Percentiles rank a stretch among this genome's conserved stretches.
Evolutionary conservation across 2,113 vertebrate genomes (phyloP).

Genomic region (Gnathonemus longibarbis): DNA sequence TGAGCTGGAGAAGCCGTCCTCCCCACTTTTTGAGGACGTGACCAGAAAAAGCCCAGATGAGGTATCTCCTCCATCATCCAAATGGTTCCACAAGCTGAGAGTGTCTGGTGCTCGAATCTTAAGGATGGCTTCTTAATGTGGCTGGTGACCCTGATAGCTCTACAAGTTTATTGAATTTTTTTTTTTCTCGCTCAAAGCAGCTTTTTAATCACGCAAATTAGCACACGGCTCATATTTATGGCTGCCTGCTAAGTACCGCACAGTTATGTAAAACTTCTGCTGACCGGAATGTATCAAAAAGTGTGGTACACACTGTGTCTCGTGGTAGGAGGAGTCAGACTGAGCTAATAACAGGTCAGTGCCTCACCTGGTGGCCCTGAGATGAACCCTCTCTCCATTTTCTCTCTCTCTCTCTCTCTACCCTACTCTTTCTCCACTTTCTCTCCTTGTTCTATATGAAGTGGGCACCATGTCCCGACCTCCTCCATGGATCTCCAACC

Average conservation of each 20-base stretch:
- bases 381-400: background rate
- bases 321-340: background rate
- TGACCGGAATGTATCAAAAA: background rate
- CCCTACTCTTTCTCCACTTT: too few species aligned
- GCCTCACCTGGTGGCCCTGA: background rate
- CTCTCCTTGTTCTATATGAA: background rate
- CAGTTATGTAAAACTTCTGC: background rate
- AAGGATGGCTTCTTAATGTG: background rate
- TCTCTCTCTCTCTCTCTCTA: background rate
- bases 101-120: background rate
- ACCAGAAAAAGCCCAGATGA: slow-evolving; percentile 46
- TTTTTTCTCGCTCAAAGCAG: background rate
- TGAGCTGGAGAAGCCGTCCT: slow-evolving; percentile 62
- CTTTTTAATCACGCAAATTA: background rate
- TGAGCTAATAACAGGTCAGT: background rate
- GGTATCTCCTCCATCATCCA: slow-evolving; percentile 38
- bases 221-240: background rate
- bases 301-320: background rate
- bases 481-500: background rate
- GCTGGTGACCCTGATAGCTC: background rate
- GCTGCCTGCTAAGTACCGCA: background rate
- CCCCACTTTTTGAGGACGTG: slow-evolving; percentile 44
- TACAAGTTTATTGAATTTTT: background rate
- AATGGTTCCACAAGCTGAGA: background rate
- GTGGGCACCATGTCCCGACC: background rate